A percentile compares a stretch with the other conserved stretches of the same genome.
These are phyloP conservation scores for Nyctereutes procyonoides DNA, from an alignment of 2,113 vertebrate species.

Conservation along the genomic window DNA sequence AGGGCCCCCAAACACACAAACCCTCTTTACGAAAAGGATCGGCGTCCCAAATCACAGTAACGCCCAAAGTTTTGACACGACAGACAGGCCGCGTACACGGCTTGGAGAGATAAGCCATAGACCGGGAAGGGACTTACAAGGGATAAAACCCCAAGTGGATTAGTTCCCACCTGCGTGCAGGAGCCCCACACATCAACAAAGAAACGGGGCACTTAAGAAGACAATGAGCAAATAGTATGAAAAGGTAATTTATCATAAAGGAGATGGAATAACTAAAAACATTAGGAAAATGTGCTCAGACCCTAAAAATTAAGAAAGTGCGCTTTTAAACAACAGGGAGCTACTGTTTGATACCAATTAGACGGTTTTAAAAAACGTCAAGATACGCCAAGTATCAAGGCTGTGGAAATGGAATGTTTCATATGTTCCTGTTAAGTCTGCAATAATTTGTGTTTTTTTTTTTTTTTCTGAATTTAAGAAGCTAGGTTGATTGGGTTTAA, in stretches of 20 bases:
- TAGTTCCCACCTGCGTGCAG: neutral
- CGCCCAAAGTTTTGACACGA: fast-evolving
- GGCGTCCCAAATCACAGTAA: fast-evolving
- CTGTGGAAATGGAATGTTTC: neutral
- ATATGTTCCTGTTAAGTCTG: neutral
- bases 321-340: neutral
- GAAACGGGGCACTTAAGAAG: neutral
- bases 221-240: neutral
- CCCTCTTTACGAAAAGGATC: neutral
- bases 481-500: neutral
- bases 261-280: neutral
- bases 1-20: neutral
- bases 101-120: neutral
- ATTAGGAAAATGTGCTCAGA: neutral
- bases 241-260: neutral
- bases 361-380: neutral
- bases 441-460: neutral
- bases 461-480: neutral
- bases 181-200: neutral
- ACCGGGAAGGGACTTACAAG: neutral
- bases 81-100: neutral
- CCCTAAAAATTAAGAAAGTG: neutral
- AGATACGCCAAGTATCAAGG: too few relatives aligned
- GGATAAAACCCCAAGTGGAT: neutral
- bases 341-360: neutral